phyloP scores from a whole-genome alignment of 2,113 vertebrate species.

The Scomber scombrus region DNA sequence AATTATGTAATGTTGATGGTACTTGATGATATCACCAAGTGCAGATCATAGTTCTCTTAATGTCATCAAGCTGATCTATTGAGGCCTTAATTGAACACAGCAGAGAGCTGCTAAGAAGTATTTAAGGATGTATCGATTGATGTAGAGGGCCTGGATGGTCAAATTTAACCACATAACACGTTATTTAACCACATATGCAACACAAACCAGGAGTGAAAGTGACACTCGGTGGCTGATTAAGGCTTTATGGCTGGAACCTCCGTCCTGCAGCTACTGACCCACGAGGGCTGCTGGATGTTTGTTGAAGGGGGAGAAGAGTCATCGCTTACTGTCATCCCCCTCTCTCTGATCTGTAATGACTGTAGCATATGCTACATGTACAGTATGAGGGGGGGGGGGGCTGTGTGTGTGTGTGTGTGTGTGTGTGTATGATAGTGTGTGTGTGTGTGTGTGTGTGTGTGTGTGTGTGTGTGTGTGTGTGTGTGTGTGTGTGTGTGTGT shows the following conservation, averaged over 20 bases:
- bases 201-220: slow-evolving; percentile 27
- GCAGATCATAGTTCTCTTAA: neutral
- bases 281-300: slow-evolving; percentile 68
- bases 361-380: slow-evolving; percentile 81
- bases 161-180: slow-evolving; percentile 17
- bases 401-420: slow-evolving; percentile 22
- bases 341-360: slow-evolving; percentile 82
- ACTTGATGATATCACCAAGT: neutral
- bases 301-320: slow-evolving; percentile 72
- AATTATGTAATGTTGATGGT: neutral
- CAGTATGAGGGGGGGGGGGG: slow-evolving; percentile 40
- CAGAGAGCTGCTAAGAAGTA: neutral
- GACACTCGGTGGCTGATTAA: slow-evolving; percentile 41
- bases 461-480: slow-evolving; percentile 9
- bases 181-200: slow-evolving; percentile 32
- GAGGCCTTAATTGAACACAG: neutral
- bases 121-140: slow-evolving; percentile 33
- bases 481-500: neutral
- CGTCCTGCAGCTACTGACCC: slow-evolving; percentile 50
- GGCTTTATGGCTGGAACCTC: slow-evolving; percentile 46
- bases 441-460: slow-evolving; percentile 8
- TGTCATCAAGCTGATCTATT: neutral
- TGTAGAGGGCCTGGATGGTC: neutral
- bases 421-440: slow-evolving; percentile 1
- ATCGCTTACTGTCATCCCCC: slow-evolving; percentile 75